Conservation (phyloP, 2,113 vertebrate genomes). For the Melanotaenia duboulayi region DNA sequence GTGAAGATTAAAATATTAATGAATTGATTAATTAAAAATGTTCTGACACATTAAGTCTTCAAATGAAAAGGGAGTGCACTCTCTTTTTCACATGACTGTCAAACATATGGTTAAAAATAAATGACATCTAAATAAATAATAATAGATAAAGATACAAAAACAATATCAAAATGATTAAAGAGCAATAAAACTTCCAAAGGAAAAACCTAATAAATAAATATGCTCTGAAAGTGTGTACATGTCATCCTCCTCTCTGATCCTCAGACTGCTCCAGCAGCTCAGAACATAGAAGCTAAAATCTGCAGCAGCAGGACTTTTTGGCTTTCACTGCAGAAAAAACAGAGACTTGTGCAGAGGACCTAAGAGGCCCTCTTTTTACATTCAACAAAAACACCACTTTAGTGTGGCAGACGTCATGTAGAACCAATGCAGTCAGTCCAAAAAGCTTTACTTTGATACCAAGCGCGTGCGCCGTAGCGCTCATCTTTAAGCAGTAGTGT, state of each 20-base stretch:
- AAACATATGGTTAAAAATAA: no score
- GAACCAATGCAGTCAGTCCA: background rate
- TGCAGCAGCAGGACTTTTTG: background rate
- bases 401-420: background rate
- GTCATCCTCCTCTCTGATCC: background rate
- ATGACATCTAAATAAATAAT: no score
- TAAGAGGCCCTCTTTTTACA: background rate
- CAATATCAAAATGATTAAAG: no score
- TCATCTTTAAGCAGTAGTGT: background rate
- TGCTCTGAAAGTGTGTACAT: no score
- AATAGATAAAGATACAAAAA: no score
- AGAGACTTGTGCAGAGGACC: background rate
- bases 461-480: background rate
- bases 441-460: background rate
- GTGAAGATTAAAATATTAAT: no score
- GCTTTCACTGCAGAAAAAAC: background rate
- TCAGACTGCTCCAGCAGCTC: background rate
- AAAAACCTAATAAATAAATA: no score
- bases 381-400: background rate
- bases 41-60: no score
- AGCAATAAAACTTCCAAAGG: no score
- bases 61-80: no score
- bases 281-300: background rate
- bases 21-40: no score
- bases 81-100: no score